Conservation (phyloP, 1,140 invertebrate genomes). For the Zaprionus ghesquierei region DNA sequence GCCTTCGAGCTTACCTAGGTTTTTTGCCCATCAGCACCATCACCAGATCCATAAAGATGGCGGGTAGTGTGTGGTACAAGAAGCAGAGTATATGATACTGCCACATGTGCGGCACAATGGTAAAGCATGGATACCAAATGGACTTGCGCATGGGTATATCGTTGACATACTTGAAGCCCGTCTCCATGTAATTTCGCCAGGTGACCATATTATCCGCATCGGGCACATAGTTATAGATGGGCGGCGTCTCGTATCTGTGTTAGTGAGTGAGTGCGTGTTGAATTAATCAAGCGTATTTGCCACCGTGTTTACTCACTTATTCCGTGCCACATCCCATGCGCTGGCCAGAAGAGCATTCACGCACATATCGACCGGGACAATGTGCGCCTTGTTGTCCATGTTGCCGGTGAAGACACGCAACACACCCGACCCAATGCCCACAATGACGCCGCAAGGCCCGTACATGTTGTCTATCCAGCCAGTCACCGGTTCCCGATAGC, state of each 20-base stretch:
- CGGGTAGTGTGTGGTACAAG: slow-evolving; percentile 86
- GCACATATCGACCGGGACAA: slow-evolving; percentile 93
- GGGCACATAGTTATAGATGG: slow-evolving; percentile 89
- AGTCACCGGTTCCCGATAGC: slow-evolving; percentile 88
- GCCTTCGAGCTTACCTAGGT: slow-evolving; percentile 82
- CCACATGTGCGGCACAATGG: slow-evolving; percentile 83
- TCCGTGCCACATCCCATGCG: slow-evolving; percentile 87
- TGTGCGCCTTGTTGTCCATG: slow-evolving; percentile 86
- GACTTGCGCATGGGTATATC: slow-evolving; percentile 82
- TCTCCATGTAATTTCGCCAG: slow-evolving; percentile 85
- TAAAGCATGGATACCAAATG: slow-evolving; percentile 85
- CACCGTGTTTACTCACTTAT: slow-evolving; percentile 52
- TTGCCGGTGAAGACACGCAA: slow-evolving; percentile 88
- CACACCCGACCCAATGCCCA: slow-evolving; percentile 89
- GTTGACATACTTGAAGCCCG: slow-evolving; percentile 81
- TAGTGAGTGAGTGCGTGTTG: background rate
- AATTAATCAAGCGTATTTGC: background rate
- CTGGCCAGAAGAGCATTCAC: slow-evolving; percentile 91
- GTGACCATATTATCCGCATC: slow-evolving; percentile 87
- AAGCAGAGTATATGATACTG: slow-evolving; percentile 83
- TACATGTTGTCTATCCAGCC: slow-evolving; percentile 97
- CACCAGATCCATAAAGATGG: slow-evolving; percentile 84
- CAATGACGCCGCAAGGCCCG: slow-evolving; percentile 91
- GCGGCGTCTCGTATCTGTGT: slow-evolving; percentile 77
- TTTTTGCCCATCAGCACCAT: slow-evolving; percentile 84